Evolutionary conservation across 2,888 invertebrate genomes (phyloP), one percentile per base, ranked within the genome.

Genomic region (Notocelia uddmanniana): DNA sequence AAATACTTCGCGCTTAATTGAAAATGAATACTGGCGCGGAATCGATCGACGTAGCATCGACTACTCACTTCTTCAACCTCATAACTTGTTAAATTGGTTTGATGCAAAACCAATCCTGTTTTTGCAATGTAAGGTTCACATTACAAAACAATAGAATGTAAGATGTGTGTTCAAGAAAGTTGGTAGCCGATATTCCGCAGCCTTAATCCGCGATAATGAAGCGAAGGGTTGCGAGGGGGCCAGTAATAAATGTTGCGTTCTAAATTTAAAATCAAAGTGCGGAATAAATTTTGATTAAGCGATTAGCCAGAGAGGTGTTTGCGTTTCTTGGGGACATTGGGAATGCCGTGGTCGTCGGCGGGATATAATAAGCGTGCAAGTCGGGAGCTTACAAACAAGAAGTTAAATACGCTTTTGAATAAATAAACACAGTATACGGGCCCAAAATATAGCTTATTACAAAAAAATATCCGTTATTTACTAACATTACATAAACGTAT

Each of bases 271-370:
- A 93, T 93, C 92, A 93, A 93, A 93, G 92, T 92, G 93, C 91
- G 92, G 93, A 92, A 93, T 93, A 93, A 93, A 93, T 93, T 93
- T 93, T 92, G 93, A 93, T 93, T 93, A 93, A 92, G 91, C 93
- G 93, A 93, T 93, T 93, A 93, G 92, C 92, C 81, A 80, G 84
- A 80, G 89, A 90, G 86, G 88, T 91, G 92, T 92, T 91, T 92
- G 90, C 82, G 84, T 89, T 90, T 88, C 91, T 90, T 88, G 80
- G 75, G 80, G 73, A 79, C 83, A 80, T 81, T 60, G 58, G n/a
- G 45, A 66, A 66, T 66, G 71, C 66, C 59, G 68, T 19, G 37
- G 57, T 45, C 26, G 62, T 68, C 52, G 54, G 41, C n/a, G 37
- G 31, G 15, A 31, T 50, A 31, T 45, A 55, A 52, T 63, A 63